Conservation (phyloP, 2,888 invertebrate species). For the Folsomia candida region DNA sequence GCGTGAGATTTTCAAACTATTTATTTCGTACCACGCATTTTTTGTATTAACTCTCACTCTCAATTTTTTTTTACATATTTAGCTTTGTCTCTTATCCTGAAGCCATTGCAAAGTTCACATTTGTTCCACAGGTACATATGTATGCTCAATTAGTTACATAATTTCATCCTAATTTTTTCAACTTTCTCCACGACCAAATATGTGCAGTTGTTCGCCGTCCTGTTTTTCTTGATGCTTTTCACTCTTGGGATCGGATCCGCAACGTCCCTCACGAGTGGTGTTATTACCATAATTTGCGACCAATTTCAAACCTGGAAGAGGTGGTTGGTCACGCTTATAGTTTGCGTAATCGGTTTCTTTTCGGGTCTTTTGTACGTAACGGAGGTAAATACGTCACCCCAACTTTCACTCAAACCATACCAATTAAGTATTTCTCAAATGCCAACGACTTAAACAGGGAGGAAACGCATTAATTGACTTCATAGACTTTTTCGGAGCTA, state of each 20-base stretch:
- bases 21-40: no score
- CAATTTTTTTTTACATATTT: no score
- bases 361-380: conserved; percentile 70
- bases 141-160: neutral
- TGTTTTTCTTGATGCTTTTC: conserved; percentile 81
- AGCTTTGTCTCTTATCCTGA: conserved; percentile 16
- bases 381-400: conserved; percentile 66
- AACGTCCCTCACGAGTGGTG: conserved; percentile 66
- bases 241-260: conserved; percentile 74
- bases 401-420: no score
- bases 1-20: no score
- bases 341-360: conserved; percentile 62
- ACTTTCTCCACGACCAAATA: conserved; percentile 52
- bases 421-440: no score
- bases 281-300: conserved; percentile 68
- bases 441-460: no score
- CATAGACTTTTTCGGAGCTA: conserved; percentile 64
- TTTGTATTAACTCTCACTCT: no score
- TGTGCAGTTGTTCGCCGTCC: conserved; percentile 70
- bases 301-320: conserved; percentile 63
- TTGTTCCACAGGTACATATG: conserved; percentile 63
- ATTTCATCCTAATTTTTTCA: neutral
- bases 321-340: conserved; percentile 62
- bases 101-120: conserved; percentile 66
- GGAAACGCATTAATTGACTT: conserved; percentile 63